A percentile compares a stretch with the other conserved stretches of the same genome.
Conservation (phyloP, 2,113 vertebrate species). For the Coryphaenoides rupestris region DNA sequence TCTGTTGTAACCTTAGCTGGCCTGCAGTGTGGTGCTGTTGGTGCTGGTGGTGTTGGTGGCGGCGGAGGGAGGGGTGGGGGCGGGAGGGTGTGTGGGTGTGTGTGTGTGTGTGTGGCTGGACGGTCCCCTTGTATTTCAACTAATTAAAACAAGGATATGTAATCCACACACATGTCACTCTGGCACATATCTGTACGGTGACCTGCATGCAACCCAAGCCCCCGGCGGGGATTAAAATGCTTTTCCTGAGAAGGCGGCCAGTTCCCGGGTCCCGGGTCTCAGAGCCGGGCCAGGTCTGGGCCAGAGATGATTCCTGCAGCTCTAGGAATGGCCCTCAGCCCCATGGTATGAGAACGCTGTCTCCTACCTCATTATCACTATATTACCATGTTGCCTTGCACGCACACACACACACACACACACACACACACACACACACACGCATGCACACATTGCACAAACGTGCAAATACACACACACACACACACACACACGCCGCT, state of each 20-base stretch:
- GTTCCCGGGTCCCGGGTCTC: too few species aligned
- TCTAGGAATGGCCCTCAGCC: slow-evolving; percentile 43
- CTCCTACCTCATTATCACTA: slow-evolving; percentile 67
- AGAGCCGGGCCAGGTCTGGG: too few species aligned
- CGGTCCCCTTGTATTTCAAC: slow-evolving; percentile 47
- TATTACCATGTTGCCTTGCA: slow-evolving; percentile 51
- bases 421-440: slow-evolving; percentile 8
- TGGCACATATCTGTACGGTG: slow-evolving; percentile 66
- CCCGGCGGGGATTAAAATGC: slow-evolving; percentile 68
- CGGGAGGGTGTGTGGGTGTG: too few species aligned
- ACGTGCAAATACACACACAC: too few species aligned
- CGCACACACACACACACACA: slow-evolving; percentile 4
- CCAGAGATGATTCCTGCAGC: slow-evolving; percentile 23
- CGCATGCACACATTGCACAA: neutral
- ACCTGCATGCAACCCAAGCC: slow-evolving; percentile 67
- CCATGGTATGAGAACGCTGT: slow-evolving; percentile 62
- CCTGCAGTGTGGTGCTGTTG: slow-evolving; percentile 27
- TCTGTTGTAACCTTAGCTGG: slow-evolving; percentile 52
- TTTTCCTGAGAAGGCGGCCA: slow-evolving; percentile 59
- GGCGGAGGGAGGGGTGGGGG: too few species aligned
- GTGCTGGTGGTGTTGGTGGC: too few species aligned
- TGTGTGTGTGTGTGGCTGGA: too few species aligned
- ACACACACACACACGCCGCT: slow-evolving; percentile 4
- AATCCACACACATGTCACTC: slow-evolving; percentile 64
- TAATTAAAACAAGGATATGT: slow-evolving; percentile 72